Percentiles rank a stretch among this genome's conserved stretches.
Conservation (phyloP, 2,113 vertebrate species). For the Hassar affinis region DNA sequence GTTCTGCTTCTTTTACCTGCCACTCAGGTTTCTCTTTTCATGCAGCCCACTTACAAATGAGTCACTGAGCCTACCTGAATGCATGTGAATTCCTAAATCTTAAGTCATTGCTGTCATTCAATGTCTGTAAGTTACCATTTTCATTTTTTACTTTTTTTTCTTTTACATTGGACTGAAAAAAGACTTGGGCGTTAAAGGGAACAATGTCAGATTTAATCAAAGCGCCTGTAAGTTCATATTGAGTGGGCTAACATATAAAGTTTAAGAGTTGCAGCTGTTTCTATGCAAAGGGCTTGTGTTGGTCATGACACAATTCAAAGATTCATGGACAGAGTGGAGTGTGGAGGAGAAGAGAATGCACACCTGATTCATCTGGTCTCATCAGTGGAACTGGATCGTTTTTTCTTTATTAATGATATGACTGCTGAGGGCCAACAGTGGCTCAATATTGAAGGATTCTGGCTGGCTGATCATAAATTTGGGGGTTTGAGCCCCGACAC, state of each 20-base stretch:
- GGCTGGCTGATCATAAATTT: too few species aligned
- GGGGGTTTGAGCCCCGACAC: too few species aligned
- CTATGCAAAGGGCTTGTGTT: not conserved
- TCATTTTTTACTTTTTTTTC: not conserved
- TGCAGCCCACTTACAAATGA: constrained; percentile 18
- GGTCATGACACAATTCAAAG: not conserved
- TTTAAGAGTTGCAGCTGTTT: not conserved
- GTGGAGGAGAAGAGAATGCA: not conserved
- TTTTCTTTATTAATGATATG: not conserved
- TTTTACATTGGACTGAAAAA: not conserved
- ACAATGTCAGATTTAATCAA: not conserved
- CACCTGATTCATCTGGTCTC: not conserved
- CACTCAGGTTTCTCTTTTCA: constrained; percentile 27
- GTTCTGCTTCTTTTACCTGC: constrained; percentile 14
- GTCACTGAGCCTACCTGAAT: constrained; percentile 22
- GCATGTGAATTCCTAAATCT: constrained; percentile 11
- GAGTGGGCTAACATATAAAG: not conserved
- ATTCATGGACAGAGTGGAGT: not conserved
- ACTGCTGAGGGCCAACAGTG: too few species aligned
- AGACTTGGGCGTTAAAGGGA: not conserved
- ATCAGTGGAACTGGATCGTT: not conserved
- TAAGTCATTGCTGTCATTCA: constrained; percentile 8
- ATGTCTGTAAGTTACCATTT: constrained; percentile 5
- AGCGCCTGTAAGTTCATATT: not conserved
- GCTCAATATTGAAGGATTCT: too few species aligned